These are phyloP conservation scores for Coendou prehensilis DNA, from an alignment of 2,797 vertebrate species.

Conservation along the genomic window DNA sequence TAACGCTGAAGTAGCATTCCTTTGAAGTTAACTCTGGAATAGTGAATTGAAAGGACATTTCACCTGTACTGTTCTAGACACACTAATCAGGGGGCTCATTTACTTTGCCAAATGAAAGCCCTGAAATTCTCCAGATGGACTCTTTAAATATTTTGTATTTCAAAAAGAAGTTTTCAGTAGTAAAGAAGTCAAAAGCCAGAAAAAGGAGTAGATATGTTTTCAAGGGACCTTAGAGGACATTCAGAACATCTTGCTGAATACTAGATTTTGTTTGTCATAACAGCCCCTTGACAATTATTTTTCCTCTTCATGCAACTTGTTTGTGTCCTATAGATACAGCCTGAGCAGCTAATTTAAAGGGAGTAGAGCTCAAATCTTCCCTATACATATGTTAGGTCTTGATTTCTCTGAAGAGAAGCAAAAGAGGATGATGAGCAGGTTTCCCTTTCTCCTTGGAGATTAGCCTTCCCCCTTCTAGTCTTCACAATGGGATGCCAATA, in stretches of 20 bases:
- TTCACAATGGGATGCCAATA: neutral
- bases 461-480: too few relatives aligned
- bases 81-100: neutral
- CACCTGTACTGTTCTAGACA: constrained; percentile 43
- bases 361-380: neutral
- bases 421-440: neutral
- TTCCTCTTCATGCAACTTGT: neutral
- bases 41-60: neutral
- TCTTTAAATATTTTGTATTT: constrained; percentile 36
- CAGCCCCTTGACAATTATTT: neutral
- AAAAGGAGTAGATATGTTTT: neutral
- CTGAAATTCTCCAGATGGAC: neutral
- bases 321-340: neutral
- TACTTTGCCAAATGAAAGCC: constrained; percentile 22
- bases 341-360: neutral
- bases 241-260: neutral
- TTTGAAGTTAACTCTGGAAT: neutral
- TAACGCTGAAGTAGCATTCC: neutral
- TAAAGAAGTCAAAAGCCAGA: neutral
- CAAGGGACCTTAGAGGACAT: neutral
- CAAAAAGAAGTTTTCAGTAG: neutral
- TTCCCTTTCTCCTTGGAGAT: too few relatives aligned
- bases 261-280: neutral
- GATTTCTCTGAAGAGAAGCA: neutral
- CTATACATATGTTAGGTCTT: accelerated